phyloP scores from a whole-genome alignment of 2,113 vertebrate genomes.

The Syngnathus typhle region DNA sequence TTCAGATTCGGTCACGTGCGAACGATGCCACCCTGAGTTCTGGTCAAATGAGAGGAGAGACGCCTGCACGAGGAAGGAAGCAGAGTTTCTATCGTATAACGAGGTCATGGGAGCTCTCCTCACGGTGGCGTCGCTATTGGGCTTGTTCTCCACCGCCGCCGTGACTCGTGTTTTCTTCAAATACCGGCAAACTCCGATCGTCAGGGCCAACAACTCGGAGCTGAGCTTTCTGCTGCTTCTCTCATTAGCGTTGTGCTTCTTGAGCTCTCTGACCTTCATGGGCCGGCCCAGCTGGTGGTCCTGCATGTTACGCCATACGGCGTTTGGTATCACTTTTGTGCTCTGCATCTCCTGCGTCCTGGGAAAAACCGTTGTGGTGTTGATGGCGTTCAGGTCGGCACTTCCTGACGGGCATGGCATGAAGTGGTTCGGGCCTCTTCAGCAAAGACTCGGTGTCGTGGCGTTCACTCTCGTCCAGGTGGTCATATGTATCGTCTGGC shows the following conservation, averaged over 20 bases:
- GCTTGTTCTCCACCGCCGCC: constrained; percentile 45
- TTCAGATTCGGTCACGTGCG: constrained; percentile 61
- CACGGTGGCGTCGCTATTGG: constrained; percentile 48
- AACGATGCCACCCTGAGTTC: constrained; percentile 53
- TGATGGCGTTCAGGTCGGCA: constrained; percentile 59
- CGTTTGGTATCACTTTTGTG: constrained; percentile 63
- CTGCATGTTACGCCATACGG: constrained; percentile 64
- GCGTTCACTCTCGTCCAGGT: constrained; percentile 62
- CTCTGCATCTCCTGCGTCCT: constrained; percentile 63
- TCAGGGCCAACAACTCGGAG: constrained; percentile 61
- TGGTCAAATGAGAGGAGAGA: constrained; percentile 63
- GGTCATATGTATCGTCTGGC: constrained; percentile 61
- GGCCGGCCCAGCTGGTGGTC: constrained; percentile 61
- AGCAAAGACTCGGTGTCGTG: constrained; percentile 63
- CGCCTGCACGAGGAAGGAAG: constrained; percentile 53
- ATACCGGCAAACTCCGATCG: constrained; percentile 59
- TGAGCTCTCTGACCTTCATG: constrained; percentile 67
- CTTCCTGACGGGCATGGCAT: constrained; percentile 53
- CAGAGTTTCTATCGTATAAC: constrained; percentile 57
- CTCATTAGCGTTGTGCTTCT: constrained; percentile 61
- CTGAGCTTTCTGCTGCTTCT: constrained; percentile 64
- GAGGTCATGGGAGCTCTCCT: constrained; percentile 63
- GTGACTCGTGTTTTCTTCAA: constrained; percentile 58
- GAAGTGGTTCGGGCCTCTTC: constrained; percentile 61
- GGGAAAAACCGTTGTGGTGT: constrained; percentile 60